phyloP scores from a whole-genome alignment of 2,113 vertebrate species.

The Dicrurus megarhynchus region DNA sequence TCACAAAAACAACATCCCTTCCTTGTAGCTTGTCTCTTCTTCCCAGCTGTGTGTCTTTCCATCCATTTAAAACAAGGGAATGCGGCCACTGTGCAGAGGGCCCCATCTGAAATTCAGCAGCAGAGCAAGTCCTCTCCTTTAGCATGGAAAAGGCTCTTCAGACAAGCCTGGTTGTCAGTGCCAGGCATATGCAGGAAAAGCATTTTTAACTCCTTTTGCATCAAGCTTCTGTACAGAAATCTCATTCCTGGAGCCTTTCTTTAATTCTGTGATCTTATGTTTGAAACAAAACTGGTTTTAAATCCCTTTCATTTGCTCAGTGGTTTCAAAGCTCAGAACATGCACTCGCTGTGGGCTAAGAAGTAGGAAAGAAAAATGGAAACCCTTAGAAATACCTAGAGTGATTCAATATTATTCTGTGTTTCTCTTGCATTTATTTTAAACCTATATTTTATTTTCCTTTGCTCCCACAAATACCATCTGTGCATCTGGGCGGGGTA shows the following conservation, averaged over 20 bases:
- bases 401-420: conserved; percentile 49
- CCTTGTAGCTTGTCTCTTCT: background rate
- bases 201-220: background rate
- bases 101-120: background rate
- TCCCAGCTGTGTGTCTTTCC: background rate
- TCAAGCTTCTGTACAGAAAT: background rate
- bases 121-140: background rate
- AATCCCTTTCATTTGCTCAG: conserved; percentile 4
- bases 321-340: background rate
- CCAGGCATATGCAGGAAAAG: background rate
- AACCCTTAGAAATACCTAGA: conserved; percentile 37
- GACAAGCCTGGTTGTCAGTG: background rate
- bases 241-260: background rate
- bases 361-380: background rate
- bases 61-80: background rate
- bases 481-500: conserved; percentile 19
- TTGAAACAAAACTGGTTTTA: conserved; percentile 19
- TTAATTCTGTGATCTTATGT: background rate
- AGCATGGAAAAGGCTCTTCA: background rate
- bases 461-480: conserved; percentile 57
- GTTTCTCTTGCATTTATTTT: conserved; percentile 54
- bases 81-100: background rate
- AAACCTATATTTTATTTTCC: conserved; percentile 48
- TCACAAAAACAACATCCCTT: background rate
- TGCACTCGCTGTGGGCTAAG: background rate